These are phyloP conservation scores for Dicentrarchus labrax DNA, from an alignment of 2,113 vertebrate genomes.

Conservation along the genomic window DNA sequence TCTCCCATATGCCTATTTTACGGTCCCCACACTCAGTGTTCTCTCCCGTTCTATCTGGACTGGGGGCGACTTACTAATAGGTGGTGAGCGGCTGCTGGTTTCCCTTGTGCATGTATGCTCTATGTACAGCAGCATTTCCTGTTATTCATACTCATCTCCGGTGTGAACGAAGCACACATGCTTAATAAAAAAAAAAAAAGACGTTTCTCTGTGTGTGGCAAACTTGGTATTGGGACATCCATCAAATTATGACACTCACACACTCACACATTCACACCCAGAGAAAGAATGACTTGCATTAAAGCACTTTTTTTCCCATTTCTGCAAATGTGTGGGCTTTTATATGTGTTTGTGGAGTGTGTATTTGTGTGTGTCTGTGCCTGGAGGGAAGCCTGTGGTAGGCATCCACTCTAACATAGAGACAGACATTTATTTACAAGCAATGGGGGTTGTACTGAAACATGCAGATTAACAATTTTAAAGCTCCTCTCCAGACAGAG, in stretches of 20 bases:
- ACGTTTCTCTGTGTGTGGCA: background rate
- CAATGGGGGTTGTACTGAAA: conserved; percentile 3
- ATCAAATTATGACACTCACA: background rate
- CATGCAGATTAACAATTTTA: conserved; percentile 10
- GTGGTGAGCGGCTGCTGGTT: conserved; percentile 37
- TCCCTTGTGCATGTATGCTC: conserved; percentile 20
- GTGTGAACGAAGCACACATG: background rate
- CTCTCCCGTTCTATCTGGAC: conserved; percentile 44
- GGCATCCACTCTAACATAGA: conserved; percentile 22
- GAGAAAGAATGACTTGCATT: background rate
- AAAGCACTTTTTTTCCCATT: background rate
- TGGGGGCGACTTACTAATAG: conserved; percentile 35
- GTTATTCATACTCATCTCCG: conserved; percentile 48
- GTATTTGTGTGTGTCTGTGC: conserved; percentile 7
- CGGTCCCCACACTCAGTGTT: background rate
- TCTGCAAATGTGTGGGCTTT: background rate
- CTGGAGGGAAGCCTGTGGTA: background rate
- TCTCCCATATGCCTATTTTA: conserved; percentile 1
- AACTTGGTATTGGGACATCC: background rate
- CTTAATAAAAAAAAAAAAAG: background rate
- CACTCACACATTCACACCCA: background rate
- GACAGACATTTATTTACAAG: conserved; percentile 13
- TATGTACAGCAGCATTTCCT: conserved; percentile 46
- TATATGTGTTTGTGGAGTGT: background rate
- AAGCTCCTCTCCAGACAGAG: background rate